Evolutionary conservation across 1,140 invertebrate genomes (phyloP), one percentile per base, ranked within the genome.

Genomic region (Coboldia fuscipes): DNA sequence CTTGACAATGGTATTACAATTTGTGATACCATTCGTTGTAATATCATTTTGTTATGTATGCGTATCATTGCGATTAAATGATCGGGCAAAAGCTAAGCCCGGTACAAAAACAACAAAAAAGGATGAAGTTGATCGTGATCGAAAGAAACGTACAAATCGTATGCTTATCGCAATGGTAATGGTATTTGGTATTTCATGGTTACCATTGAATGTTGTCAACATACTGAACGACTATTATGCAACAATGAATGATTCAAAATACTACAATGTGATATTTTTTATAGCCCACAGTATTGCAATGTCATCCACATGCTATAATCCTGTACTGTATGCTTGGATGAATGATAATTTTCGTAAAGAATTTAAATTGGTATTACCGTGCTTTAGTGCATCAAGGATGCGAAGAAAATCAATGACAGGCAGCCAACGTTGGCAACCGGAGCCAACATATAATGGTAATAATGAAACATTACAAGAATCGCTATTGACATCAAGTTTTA

Each of bases 311-410:
- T 86, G 83, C 47, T 92, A 89, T 56, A 92, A 92, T 54, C 84
- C 85, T 0, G 63, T 67, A 37, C 45, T 67, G 60, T 96, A 93
- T 58, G 86, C 86, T 18, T 96, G 88, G 86, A 75, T 94, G 58
- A 96, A 96, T 57, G 89, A 94, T 68, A 92, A 88, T 54, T 94
- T 93, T 52, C 68, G 83, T 21, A 89, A 92, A 52, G 84, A 93
- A 50, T 92, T 93, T 48, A 83, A 83, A 35, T 63, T 75, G 56
- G 70, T 78, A 2, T 51, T 79, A 20, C 73, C 74, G 0, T 77
- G 72, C 53, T 75, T 75, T 37, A n/a, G n/a, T n/a, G n/a, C n/a
- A 7, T 24, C 23, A 12, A 46, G 54, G 26, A 40, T 53, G 18
- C 44, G 58, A 34, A 47, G 45, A 12, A 56, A 45, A 39, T 57